These are phyloP conservation scores for Chromis chromis DNA, from an alignment of 2,797 vertebrate genomes.

Conservation along the genomic window DNA sequence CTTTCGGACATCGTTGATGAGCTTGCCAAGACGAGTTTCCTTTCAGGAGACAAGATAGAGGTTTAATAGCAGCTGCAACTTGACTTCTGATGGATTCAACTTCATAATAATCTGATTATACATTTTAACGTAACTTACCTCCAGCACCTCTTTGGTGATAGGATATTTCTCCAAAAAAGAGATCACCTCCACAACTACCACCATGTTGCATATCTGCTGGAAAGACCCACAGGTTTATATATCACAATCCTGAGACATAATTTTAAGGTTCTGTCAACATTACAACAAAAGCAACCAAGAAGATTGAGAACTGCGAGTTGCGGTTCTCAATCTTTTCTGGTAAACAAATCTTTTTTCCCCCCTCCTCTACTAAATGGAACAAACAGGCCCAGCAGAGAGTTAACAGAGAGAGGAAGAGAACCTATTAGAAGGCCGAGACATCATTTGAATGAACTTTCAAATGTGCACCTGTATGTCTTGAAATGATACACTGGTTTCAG, in stretches of 20 bases:
- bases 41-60: slow-evolving; percentile 61
- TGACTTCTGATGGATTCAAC: background rate
- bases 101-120: background rate
- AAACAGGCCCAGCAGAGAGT: background rate
- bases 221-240: slow-evolving; percentile 36
- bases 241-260: slow-evolving; percentile 1
- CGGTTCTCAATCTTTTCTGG: too few relatives aligned
- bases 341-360: too few relatives aligned
- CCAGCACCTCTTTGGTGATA: slow-evolving; percentile 97
- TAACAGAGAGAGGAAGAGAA: background rate
- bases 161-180: slow-evolving; percentile 96
- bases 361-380: too few relatives aligned
- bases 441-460: slow-evolving; percentile 82
- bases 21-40: slow-evolving; percentile 95
- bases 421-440: background rate
- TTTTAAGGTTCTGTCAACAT: background rate
- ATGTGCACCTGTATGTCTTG: slow-evolving; percentile 78
- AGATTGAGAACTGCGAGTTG: background rate
- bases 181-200: slow-evolving; percentile 95
- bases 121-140: slow-evolving; percentile 82
- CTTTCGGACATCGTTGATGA: slow-evolving; percentile 96
- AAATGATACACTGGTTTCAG: slow-evolving; percentile 59
- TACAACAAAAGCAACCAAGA: background rate
- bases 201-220: slow-evolving; percentile 95
- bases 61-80: background rate